phyloP scores from a whole-genome alignment of 2,888 invertebrate genomes.

The Cantharis rufa region DNA sequence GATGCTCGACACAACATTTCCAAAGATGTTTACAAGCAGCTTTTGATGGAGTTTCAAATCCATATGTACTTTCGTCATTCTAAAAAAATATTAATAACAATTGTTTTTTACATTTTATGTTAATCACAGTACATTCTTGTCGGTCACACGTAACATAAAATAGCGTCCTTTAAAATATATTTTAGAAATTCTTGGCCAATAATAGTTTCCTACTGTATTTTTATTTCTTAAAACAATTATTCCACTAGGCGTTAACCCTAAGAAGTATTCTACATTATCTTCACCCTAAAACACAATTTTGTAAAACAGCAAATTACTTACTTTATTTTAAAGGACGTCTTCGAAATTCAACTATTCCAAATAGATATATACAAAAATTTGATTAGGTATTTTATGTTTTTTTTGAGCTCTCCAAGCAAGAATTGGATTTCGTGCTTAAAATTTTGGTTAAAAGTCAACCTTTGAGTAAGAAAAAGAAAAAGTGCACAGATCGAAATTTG shows the following conservation, averaged over 20 bases:
- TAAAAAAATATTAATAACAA: slow-evolving; percentile 48
- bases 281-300: slow-evolving; percentile 72
- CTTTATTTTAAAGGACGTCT: background rate
- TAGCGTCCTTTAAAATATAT: slow-evolving; percentile 95
- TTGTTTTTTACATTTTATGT: slow-evolving; percentile 32
- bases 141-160: slow-evolving; percentile 94
- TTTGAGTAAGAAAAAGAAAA: no score
- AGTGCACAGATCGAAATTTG: no score
- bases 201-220: slow-evolving; percentile 96
- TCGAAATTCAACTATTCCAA: background rate
- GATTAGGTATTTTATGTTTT: no score
- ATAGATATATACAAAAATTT: no score
- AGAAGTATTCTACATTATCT: slow-evolving; percentile 94
- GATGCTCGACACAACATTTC: slow-evolving; percentile 95
- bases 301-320: slow-evolving; percentile 9
- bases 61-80: slow-evolving; percentile 95
- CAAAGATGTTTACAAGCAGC: slow-evolving; percentile 94
- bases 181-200: slow-evolving; percentile 97
- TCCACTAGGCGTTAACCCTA: slow-evolving; percentile 94
- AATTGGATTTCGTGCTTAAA: no score
- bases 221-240: slow-evolving; percentile 93
- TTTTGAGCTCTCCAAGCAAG: no score
- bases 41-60: slow-evolving; percentile 91
- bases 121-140: slow-evolving; percentile 80
- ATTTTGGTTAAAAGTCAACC: no score